Conservation (phyloP, 2,888 invertebrate species). For the Halictus ligatus region DNA sequence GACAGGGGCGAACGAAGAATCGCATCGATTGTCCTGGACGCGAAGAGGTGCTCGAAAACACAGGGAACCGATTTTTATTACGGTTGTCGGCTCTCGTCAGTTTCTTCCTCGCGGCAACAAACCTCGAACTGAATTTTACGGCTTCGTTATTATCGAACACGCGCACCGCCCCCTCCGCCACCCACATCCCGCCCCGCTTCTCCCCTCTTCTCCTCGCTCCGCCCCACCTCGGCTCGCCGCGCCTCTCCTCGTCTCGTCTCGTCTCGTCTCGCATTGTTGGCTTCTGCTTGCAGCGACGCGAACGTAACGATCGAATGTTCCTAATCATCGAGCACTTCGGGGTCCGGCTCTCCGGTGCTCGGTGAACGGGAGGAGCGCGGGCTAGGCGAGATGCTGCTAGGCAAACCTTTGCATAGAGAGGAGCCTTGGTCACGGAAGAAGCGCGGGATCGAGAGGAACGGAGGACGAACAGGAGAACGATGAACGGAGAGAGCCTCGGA, state of each 20-base stretch:
- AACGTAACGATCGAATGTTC: conserved; percentile 62
- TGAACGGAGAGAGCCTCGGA: conserved; percentile 5
- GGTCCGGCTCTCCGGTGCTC: conserved; percentile 49
- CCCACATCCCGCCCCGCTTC: not conserved
- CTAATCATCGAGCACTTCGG: conserved; percentile 64
- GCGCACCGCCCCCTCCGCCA: not conserved
- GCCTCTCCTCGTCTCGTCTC: not conserved
- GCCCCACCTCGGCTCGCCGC: not conserved
- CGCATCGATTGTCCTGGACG: not conserved
- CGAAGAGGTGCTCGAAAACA: conserved; percentile 13
- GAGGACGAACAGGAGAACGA: not conserved
- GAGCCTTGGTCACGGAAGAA: conserved; percentile 32
- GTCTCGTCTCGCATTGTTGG: conserved; percentile 53
- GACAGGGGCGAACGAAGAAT: not conserved
- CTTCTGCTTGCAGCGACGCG: conserved; percentile 54
- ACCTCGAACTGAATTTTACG: conserved; percentile 55
- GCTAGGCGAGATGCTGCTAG: conserved; percentile 53
- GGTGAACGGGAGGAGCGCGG: conserved; percentile 50
- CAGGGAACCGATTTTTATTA: conserved; percentile 29
- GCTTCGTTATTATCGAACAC: conserved; percentile 62
- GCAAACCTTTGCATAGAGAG: conserved; percentile 62
- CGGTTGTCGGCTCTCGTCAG: conserved; percentile 36
- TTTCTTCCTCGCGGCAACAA: conserved; percentile 30
- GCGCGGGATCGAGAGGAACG: conserved; percentile 13
- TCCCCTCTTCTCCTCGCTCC: not conserved